These are phyloP conservation scores for Ceratosolen solmsi DNA, from an alignment of 1,140 invertebrate genomes.

Conservation along the genomic window DNA sequence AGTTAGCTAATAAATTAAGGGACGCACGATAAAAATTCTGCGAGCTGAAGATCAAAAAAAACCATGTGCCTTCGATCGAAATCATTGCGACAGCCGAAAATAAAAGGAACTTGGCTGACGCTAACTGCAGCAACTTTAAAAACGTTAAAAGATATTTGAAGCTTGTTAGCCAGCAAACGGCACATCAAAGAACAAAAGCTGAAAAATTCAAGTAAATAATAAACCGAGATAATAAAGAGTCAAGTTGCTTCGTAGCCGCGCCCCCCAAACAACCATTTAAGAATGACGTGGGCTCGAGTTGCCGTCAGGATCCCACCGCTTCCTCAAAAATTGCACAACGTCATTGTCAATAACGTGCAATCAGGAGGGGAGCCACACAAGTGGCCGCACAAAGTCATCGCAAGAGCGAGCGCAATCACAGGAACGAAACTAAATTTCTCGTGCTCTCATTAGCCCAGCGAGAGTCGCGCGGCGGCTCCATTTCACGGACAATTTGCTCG, in stretches of 20 bases:
- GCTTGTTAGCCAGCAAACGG: too few species aligned
- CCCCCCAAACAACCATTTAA: too few species aligned
- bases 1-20: too few species aligned
- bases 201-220: too few species aligned
- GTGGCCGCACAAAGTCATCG: background rate
- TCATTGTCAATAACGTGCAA: conserved; percentile 1
- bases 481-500: conserved; percentile 47
- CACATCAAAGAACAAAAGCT: too few species aligned
- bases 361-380: background rate
- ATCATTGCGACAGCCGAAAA: background rate
- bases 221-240: too few species aligned
- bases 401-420: background rate
- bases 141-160: too few species aligned
- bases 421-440: conserved; percentile 9
- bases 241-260: too few species aligned
- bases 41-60: too few species aligned
- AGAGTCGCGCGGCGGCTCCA: background rate
- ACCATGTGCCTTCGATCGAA: background rate
- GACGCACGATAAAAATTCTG: too few species aligned
- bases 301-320: background rate
- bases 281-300: too few species aligned
- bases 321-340: background rate
- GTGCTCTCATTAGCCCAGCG: conserved; percentile 5
- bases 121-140: too few species aligned
- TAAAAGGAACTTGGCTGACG: background rate